phyloP scores from a whole-genome alignment of 2,113 vertebrate species.

The Nesospiza acunhae region DNA sequence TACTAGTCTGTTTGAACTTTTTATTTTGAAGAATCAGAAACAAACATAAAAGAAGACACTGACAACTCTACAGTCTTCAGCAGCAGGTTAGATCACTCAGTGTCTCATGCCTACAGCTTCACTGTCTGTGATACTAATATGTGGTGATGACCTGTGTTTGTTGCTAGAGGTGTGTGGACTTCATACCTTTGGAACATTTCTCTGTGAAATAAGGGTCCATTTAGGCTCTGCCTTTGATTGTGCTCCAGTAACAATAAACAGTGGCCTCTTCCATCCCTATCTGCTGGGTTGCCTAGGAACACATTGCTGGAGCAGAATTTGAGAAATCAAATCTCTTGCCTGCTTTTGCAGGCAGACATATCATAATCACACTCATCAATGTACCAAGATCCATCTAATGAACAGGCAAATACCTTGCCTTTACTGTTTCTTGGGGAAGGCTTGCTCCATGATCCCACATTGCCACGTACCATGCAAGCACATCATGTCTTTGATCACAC shows the following conservation, averaged over 20 bases:
- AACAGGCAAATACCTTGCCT: not conserved
- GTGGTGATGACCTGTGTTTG: not conserved
- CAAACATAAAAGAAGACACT: not conserved
- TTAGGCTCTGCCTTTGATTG: not conserved
- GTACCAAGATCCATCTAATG: not conserved
- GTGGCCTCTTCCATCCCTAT: not conserved
- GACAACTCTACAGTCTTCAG: not conserved
- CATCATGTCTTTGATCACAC: not conserved
- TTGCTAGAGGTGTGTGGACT: not conserved
- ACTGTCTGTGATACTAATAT: not conserved
- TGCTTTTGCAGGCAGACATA: not conserved
- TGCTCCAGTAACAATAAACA: not conserved
- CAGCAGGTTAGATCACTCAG: not conserved
- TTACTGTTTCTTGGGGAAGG: not conserved
- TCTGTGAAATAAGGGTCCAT: not conserved
- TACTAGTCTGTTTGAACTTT: conserved; percentile 19
- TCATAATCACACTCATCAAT: not conserved
- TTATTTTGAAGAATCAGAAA: conserved; percentile 29
- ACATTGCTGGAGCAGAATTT: not conserved
- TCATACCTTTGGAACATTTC: not conserved
- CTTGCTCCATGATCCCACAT: not conserved
- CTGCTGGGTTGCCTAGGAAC: not conserved
- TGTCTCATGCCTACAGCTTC: not conserved
- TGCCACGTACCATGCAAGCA: not conserved
- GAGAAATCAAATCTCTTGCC: not conserved